Evolutionary conservation across 2,113 vertebrate genomes (phyloP), one percentile per base, ranked within the genome.

Genomic region (Coturnix japonica): DNA sequence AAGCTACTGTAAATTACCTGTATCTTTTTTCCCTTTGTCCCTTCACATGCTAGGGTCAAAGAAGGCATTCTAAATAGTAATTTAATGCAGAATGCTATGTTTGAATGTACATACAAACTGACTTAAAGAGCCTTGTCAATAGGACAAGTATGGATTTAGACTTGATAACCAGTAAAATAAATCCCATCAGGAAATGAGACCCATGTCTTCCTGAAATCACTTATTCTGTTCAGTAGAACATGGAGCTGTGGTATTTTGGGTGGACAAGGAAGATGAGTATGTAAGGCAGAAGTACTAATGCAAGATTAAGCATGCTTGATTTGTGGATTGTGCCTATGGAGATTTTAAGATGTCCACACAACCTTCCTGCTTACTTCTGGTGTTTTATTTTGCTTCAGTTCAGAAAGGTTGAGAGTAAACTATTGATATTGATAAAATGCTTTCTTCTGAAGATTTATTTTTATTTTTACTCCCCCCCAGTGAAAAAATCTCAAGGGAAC

Each of bases 301-400:
- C 19, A 57, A 41, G 75, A 67, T 35, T 43, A 73, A 61, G 26
- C 14, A 69, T 5, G 35, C 13, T 81, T 72, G 61, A 61, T 91
- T 49, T 78, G 53, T 85, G 53, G 8, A 73, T 41, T 57, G 22
- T 57, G 30, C 69, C 65, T 83, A 60, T 64, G 23, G 86, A 35
- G n/a, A 86, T 73, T 88, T 93, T 61, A 59, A 93, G 30, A 14
- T 72, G 47, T 53, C 28, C 28, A 46, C 21, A 71, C 22, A 72
- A 61, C 22, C 21, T 84, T 26, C 51, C n/a, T 81, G 18, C 53
- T 93, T 91, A 57, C 35, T 69, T 26, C 13, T 44, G 21, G 13
- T 54, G 44, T 84, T 92, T 75, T 84, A 65, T 87, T 56, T 78
- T 92, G 33, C 65, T 87, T 72, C 23, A 28, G 54, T 79, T 92